These are phyloP conservation scores for Phyllostomus hastatus DNA, from an alignment of 2,113 vertebrate species.

Conservation along the genomic window DNA sequence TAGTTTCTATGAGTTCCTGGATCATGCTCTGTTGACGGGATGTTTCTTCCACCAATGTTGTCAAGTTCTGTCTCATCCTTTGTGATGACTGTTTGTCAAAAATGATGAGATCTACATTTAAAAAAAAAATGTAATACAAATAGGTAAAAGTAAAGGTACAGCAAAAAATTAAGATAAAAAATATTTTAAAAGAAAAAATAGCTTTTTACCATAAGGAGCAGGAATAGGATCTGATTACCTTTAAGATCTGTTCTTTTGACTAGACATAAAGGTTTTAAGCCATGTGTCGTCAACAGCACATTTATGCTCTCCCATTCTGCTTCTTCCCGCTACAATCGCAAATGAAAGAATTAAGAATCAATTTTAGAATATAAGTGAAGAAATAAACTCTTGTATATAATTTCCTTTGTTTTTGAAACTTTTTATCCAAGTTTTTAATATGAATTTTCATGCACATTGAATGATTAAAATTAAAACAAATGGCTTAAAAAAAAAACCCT, in stretches of 20 bases:
- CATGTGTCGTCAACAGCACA: slow-evolving; percentile 81
- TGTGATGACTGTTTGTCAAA: slow-evolving; percentile 85
- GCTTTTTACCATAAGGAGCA: neutral
- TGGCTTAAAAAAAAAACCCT: neutral
- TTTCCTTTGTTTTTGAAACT: neutral
- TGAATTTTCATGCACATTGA: neutral
- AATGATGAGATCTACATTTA: slow-evolving; percentile 83
- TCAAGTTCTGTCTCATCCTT: slow-evolving; percentile 84
- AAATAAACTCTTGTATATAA: neutral
- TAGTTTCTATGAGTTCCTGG: slow-evolving; percentile 87
- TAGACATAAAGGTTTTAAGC: slow-evolving; percentile 86
- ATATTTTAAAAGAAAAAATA: neutral
- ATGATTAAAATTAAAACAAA: slow-evolving; percentile 13
- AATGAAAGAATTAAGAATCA: slow-evolving; percentile 7
- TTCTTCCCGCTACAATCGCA: slow-evolving; percentile 79
- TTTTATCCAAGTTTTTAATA: neutral
- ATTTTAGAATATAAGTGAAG: neutral
- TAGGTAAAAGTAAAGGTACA: slow-evolving; percentile 16
- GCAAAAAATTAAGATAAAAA: neutral
- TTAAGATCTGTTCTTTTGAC: slow-evolving; percentile 75
- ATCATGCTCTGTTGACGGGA: slow-evolving; percentile 87
- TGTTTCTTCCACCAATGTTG: slow-evolving; percentile 85
- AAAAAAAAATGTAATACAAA: neutral
- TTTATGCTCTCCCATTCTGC: slow-evolving; percentile 89
- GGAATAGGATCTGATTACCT: slow-evolving; percentile 79